A percentile compares a stretch with the other conserved stretches of the same genome.
These are phyloP conservation scores for Nomada fucata DNA, from an alignment of 2,888 invertebrate species.

Conservation along the genomic window DNA sequence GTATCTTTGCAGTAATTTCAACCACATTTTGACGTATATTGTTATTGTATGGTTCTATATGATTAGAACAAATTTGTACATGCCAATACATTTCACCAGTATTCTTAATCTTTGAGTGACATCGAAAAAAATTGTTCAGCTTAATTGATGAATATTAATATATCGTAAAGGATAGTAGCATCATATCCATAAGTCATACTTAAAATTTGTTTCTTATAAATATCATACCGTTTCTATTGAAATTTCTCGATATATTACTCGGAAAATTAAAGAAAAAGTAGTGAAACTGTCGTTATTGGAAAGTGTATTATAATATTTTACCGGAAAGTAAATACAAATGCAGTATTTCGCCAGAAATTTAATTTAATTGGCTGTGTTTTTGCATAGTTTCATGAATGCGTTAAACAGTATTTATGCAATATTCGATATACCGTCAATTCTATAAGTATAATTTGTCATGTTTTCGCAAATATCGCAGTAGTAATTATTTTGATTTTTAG, in stretches of 20 bases:
- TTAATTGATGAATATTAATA: slow-evolving; percentile 22
- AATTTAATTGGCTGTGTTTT: slow-evolving; percentile 64
- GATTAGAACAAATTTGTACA: slow-evolving; percentile 19
- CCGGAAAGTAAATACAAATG: slow-evolving; percentile 14
- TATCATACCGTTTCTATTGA: not conserved
- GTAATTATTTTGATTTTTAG: not conserved
- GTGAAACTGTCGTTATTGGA: slow-evolving; percentile 5
- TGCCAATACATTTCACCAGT: slow-evolving; percentile 27
- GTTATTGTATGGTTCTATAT: slow-evolving; percentile 21
- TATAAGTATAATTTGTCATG: slow-evolving; percentile 25
- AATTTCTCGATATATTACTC: not conserved
- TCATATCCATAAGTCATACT: slow-evolving; percentile 20
- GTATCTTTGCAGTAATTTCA: slow-evolving; percentile 12
- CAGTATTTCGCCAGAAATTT: slow-evolving; percentile 41
- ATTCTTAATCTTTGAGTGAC: slow-evolving; percentile 10
- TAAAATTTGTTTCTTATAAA: slow-evolving; percentile 6
- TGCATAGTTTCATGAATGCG: slow-evolving; percentile 44
- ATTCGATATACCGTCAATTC: slow-evolving; percentile 36
- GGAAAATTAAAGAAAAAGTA: slow-evolving; percentile 1
- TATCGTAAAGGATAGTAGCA: slow-evolving; percentile 28
- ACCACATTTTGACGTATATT: slow-evolving; percentile 7
- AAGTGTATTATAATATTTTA: slow-evolving; percentile 42
- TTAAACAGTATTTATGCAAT: slow-evolving; percentile 60
- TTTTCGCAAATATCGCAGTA: slow-evolving; percentile 10
- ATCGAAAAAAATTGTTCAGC: slow-evolving; percentile 20